These are phyloP conservation scores for Paradisaea rubra DNA, from an alignment of 2,113 vertebrate genomes.

Conservation along the genomic window DNA sequence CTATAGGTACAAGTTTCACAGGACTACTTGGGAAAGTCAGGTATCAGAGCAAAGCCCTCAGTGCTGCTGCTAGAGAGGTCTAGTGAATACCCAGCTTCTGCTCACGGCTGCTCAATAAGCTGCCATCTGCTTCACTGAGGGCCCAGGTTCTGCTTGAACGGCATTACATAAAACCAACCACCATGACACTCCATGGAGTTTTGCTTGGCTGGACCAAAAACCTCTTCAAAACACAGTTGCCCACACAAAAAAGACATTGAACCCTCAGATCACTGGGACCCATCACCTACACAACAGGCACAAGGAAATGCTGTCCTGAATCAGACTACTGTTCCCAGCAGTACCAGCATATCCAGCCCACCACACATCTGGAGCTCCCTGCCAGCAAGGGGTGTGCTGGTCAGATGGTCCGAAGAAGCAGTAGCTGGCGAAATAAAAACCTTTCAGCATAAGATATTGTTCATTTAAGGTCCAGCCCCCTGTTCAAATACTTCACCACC, in stretches of 20 bases:
- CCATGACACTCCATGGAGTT: rapidly evolving
- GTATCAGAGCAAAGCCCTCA: neutral
- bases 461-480: neutral
- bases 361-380: neutral
- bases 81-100: neutral
- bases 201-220: neutral
- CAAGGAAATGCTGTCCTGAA: neutral
- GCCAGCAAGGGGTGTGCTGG: rapidly evolving
- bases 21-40: neutral
- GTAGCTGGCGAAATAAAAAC: neutral
- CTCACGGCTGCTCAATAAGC: rapidly evolving
- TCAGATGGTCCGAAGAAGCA: neutral
- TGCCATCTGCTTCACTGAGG: neutral
- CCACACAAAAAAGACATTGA: rapidly evolving
- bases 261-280: neutral
- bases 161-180: neutral
- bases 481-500: neutral
- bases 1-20: neutral
- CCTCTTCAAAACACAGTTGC: neutral
- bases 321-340: neutral
- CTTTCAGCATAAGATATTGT: neutral
- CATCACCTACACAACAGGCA: neutral
- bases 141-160: neutral
- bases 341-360: rapidly evolving
- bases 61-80: neutral